These are phyloP conservation scores for Danio choprae DNA, from an alignment of 2,797 vertebrate species.

Conservation along the genomic window DNA sequence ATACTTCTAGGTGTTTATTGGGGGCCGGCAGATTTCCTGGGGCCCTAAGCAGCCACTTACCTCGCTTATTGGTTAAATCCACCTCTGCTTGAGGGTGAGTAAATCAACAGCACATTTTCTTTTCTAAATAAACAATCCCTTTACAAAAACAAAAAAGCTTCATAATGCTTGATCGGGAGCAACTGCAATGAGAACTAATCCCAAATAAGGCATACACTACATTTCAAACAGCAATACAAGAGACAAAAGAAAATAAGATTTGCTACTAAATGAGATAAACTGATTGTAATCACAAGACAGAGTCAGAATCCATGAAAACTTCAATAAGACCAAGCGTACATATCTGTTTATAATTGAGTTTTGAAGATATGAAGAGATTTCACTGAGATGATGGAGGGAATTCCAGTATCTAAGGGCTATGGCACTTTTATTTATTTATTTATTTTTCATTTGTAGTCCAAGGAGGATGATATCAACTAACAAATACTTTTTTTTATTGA, in stretches of 20 bases:
- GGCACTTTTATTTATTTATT: too few species aligned
- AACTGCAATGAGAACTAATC: neutral
- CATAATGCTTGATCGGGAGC: neutral
- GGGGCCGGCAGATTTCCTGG: too few species aligned
- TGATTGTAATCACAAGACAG: neutral
- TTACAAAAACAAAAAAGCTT: too few species aligned
- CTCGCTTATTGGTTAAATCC: too few species aligned
- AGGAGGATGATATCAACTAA: slow-evolving; percentile 1
- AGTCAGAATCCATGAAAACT: slow-evolving; percentile 2
- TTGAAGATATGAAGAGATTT: slow-evolving; percentile 17
- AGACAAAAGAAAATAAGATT: neutral
- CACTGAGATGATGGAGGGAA: neutral
- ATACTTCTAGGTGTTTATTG: too few species aligned
- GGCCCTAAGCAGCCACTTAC: too few species aligned
- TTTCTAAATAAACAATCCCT: too few species aligned
- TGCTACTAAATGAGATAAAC: neutral
- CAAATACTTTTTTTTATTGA: neutral
- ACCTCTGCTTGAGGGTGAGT: too few species aligned
- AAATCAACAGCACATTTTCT: too few species aligned
- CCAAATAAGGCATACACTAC: neutral
- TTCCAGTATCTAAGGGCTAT: slow-evolving; percentile 7
- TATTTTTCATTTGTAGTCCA: neutral
- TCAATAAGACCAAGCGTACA: neutral
- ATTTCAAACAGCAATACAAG: neutral
- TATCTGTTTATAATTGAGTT: slow-evolving; percentile 1